Evolutionary conservation across 2,888 invertebrate species (phyloP).

Genomic region (Hirtodrosophila trivittata): DNA sequence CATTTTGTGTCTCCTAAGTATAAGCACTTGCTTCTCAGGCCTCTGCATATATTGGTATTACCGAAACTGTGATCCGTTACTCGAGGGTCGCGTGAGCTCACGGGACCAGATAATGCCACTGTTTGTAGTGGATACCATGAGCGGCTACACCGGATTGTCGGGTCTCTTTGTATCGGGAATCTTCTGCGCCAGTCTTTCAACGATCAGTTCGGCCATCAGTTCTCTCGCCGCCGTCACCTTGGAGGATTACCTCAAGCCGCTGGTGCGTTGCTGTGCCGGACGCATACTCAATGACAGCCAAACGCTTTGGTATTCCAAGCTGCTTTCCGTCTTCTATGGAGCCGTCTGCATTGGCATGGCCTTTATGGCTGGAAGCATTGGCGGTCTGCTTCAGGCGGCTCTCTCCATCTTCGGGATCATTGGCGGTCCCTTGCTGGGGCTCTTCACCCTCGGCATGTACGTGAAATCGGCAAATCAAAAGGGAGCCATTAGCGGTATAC

Average conservation of each 20-base stretch:
- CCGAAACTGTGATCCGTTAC: conserved; percentile 91
- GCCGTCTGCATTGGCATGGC: conserved; percentile 91
- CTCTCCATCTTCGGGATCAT: conserved; percentile 94
- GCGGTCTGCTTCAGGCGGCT: conserved; percentile 94
- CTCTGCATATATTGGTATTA: conserved; percentile 94
- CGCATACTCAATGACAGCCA: conserved; percentile 82
- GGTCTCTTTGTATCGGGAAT: conserved; percentile 96
- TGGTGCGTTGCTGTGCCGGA: conserved; percentile 81
- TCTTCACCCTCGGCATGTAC: conserved; percentile 94
- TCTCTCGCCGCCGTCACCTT: conserved; percentile 95
- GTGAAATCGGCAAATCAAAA: conserved; percentile 89
- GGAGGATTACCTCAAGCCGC: conserved; percentile 91
- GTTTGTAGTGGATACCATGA: conserved; percentile 91
- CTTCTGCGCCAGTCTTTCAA: conserved; percentile 95
- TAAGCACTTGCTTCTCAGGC: conserved; percentile 91
- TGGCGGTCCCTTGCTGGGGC: conserved; percentile 93
- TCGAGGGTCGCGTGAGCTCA: conserved; percentile 86
- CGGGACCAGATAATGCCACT: conserved; percentile 92
- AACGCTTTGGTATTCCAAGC: conserved; percentile 86
- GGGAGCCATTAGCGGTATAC: conserved; percentile 88
- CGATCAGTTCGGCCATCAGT: conserved; percentile 95
- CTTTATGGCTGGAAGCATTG: conserved; percentile 91
- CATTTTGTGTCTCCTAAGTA: conserved; percentile 89
- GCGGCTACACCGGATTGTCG: conserved; percentile 89
- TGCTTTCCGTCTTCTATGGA: conserved; percentile 90